Evolutionary conservation across 2,797 vertebrate genomes (phyloP), one percentile per base, ranked within the genome.

Genomic region (Eulemur coronatus): DNA sequence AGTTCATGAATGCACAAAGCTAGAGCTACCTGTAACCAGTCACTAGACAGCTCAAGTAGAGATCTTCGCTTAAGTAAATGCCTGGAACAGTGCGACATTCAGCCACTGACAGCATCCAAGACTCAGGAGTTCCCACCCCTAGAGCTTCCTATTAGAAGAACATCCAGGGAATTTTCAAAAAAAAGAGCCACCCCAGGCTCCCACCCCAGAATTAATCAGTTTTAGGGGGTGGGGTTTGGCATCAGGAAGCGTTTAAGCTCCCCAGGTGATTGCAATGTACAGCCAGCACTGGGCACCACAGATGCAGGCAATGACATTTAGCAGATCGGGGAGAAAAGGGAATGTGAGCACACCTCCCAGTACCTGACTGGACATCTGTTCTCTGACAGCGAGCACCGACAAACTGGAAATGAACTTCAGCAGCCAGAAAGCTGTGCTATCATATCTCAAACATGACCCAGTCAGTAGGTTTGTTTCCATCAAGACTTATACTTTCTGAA

Each of bases 301-400:
- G 76, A 67, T 4, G 48, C 65, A 73, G 59, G 61, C 38, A 50
- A 55, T 35, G 35, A 33, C 69, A 50, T 43, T 18, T 20, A 79
- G 73, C 1, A 86, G 85, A 84, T 50, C 9, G 84, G 52, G 89
- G 35, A 91, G 78, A 87, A 65, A n/a, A 63, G 91, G 75, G 14
- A 15, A 73, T 0, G 0, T 7, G 79, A 78, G 50, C 0, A 0
- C 28, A 26, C 80, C 75, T 70, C 57, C 7, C 38, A 55, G 41
- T 38, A 35, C 61, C 69, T 84, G 50, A 50, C 17, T 41, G 41
- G 78, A 81, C 28, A 79, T 72, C 41, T 87, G 81, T 12, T 84
- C n/a, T 91, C 91, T 8, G 33, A 86, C 11, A 76, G 35, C 26
- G 35, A 86, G 35, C 10, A 43, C 4, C 0, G 0, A 38, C 67